These are phyloP conservation scores for Psilanteris sp. DNA, from an alignment of 1,140 invertebrate genomes.

Conservation along the genomic window DNA sequence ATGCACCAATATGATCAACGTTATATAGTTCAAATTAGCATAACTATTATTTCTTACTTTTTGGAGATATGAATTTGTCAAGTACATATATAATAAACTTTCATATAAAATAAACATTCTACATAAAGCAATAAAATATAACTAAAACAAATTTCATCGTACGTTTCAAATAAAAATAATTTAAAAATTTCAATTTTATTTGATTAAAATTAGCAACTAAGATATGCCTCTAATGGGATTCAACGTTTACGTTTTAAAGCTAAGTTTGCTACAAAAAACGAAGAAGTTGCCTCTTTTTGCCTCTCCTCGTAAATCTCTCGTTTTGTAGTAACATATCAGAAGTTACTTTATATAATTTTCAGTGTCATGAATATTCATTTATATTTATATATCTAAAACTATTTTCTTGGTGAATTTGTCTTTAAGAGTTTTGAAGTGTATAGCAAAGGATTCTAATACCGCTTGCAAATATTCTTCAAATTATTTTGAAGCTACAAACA, in stretches of 20 bases:
- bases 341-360: conserved; percentile 38
- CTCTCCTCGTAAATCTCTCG: no score
- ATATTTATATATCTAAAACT: conserved; percentile 53
- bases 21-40: conserved; percentile 26
- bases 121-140: conserved; percentile 31
- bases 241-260: conserved; percentile 51
- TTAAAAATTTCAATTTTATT: conserved; percentile 7
- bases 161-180: conserved; percentile 7
- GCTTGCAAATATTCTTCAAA: conserved; percentile 13
- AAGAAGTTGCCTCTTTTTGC: conserved; percentile 5
- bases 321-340: conserved; percentile 40
- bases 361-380: conserved; percentile 55
- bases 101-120: conserved; percentile 40
- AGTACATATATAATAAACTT: conserved; percentile 35
- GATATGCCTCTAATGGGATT: conserved; percentile 58
- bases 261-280: conserved; percentile 46
- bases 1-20: conserved; percentile 14
- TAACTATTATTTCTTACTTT: conserved; percentile 12
- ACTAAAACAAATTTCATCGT: conserved; percentile 22
- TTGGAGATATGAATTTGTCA: conserved; percentile 15
- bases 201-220: conserved; percentile 48
- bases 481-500: conserved; percentile 84
- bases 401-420: conserved; percentile 48
- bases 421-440: conserved; percentile 48
- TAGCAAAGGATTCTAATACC: conserved; percentile 54